phyloP scores from a whole-genome alignment of 64 coral and sea anemone species.

The Porites lutea region DNA sequence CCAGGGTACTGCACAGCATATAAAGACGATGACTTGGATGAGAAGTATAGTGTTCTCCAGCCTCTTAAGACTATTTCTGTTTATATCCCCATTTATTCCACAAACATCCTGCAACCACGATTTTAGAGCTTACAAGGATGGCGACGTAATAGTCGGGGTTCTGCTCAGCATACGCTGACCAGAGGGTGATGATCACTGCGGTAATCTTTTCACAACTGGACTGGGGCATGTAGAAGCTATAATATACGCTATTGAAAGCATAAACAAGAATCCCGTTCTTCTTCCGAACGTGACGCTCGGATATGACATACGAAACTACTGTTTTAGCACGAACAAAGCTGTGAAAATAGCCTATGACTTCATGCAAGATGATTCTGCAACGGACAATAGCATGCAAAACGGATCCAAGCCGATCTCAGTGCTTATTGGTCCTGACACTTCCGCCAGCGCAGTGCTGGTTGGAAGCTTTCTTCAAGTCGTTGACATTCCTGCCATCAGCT shows the following conservation, averaged over 20 bases:
- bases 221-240: not conserved
- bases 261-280: not conserved
- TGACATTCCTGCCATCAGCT: slow-evolving; percentile 32
- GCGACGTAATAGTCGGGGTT: not conserved
- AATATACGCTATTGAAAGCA: not conserved
- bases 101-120: no score
- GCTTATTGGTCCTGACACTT: slow-evolving; percentile 36
- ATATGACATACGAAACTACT: not conserved
- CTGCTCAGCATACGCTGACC: not conserved
- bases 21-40: no score
- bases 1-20: no score
- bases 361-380: not conserved
- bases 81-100: no score
- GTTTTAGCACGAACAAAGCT: not conserved
- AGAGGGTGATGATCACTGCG: no score
- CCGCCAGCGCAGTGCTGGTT: slow-evolving; percentile 42
- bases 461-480: slow-evolving; percentile 49
- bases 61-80: no score
- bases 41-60: no score
- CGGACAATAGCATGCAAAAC: not conserved
- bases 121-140: not conserved
- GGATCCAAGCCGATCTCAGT: slow-evolving; percentile 4
- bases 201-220: not conserved
- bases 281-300: not conserved
- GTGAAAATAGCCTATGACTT: not conserved